Percentiles rank a stretch among this genome's conserved stretches.
Evolutionary conservation across 2,797 vertebrate species (phyloP).

Genomic region (Sebastes jordani): DNA sequence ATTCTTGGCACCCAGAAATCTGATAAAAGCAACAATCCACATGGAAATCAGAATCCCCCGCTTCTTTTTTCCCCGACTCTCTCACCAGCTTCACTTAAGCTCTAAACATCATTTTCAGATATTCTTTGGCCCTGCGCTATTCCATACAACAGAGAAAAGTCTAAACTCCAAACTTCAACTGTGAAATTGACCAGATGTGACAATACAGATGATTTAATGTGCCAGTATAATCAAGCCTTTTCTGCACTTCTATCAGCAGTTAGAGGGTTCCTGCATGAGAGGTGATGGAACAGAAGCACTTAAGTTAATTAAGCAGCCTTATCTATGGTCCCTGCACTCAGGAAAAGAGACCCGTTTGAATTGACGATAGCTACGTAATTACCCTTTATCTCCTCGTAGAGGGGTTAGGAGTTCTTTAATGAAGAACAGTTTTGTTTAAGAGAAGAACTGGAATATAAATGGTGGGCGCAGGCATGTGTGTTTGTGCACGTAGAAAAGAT

Average conservation of each 20-base stretch:
- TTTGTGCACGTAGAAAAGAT: not conserved
- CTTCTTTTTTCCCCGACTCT: not conserved
- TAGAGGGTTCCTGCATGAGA: constrained; percentile 64
- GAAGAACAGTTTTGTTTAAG: constrained; percentile 70
- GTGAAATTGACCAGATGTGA: constrained; percentile 62
- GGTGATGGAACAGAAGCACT: constrained; percentile 77
- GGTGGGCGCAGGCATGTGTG: not conserved
- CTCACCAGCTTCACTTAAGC: not conserved
- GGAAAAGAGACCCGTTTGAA: constrained; percentile 68
- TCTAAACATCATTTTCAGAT: constrained; percentile 1
- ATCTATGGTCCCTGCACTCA: constrained; percentile 67
- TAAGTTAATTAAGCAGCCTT: constrained; percentile 81
- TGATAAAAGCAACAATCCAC: constrained; percentile 10
- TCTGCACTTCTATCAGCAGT: constrained; percentile 61
- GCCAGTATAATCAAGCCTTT: constrained; percentile 55
- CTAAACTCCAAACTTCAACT: constrained; percentile 59
- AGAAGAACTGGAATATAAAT: constrained; percentile 56
- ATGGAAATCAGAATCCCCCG: not conserved
- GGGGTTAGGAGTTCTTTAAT: constrained; percentile 72
- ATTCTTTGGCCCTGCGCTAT: not conserved
- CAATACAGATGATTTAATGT: constrained; percentile 68
- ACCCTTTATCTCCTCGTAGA: constrained; percentile 69
- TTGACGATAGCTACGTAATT: constrained; percentile 76
- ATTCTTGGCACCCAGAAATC: not conserved
- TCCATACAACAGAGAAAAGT: constrained; percentile 12